Evolutionary conservation across 2,113 vertebrate species (phyloP).

Genomic region (Megaceryle torquata): DNA sequence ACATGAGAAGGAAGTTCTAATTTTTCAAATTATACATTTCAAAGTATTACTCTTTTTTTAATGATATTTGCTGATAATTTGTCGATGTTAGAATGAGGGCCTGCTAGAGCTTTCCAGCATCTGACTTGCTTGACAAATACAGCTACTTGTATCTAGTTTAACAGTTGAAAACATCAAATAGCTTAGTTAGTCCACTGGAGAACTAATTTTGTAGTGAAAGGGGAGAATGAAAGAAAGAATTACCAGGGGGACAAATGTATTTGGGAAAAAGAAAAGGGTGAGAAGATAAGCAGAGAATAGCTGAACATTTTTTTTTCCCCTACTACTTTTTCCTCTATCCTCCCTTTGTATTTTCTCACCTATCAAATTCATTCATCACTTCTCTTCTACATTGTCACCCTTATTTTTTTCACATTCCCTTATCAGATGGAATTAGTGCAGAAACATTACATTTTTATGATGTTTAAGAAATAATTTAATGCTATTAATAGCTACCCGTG

Average conservation of each 20-base stretch:
- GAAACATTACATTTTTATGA: background rate
- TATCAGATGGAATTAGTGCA: background rate
- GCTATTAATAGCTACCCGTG: background rate
- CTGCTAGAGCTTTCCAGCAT: background rate
- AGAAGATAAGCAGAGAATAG: background rate
- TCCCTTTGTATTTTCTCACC: background rate
- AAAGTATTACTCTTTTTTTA: background rate
- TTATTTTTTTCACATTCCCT: background rate
- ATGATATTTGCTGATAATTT: background rate
- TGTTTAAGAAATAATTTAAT: background rate
- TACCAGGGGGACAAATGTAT: background rate
- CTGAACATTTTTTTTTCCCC: background rate
- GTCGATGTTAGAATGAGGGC: background rate
- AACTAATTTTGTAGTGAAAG: background rate
- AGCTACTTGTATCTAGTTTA: background rate
- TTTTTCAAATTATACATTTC: background rate
- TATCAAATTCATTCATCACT: background rate
- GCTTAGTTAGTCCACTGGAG: background rate
- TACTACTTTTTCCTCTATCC: background rate
- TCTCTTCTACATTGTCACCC: background rate
- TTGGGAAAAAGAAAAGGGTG: background rate
- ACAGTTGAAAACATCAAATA: background rate
- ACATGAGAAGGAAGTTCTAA: background rate
- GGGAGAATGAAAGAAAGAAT: background rate
- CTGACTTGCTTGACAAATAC: background rate